Percentiles rank a stretch among this genome's conserved stretches.
These are phyloP conservation scores for Coptodon rendalli DNA, from an alignment of 2,113 vertebrate genomes.

Conservation along the genomic window DNA sequence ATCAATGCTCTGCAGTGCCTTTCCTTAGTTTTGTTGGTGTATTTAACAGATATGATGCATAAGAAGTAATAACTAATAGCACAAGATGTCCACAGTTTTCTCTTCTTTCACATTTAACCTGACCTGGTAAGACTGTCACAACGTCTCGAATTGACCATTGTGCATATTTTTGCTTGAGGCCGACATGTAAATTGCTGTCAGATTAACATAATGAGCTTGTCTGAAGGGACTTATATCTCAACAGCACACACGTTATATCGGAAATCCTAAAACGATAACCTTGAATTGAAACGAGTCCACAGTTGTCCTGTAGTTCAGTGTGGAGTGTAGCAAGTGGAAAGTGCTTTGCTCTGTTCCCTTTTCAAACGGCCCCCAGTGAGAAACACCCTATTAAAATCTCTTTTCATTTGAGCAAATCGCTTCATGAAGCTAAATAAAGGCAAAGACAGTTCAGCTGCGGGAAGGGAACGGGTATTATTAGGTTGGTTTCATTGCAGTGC, in stretches of 20 bases:
- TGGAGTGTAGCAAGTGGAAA: background rate
- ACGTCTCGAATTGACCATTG: background rate
- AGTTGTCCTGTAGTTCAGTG: background rate
- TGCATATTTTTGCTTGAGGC: background rate
- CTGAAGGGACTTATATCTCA: background rate
- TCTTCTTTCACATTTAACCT: background rate
- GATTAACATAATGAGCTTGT: background rate
- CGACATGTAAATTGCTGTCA: background rate
- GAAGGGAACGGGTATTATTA: conserved; percentile 49
- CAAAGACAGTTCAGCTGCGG: conserved; percentile 33
- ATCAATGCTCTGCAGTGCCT: background rate
- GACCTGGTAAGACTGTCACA: background rate
- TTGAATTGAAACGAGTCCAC: background rate
- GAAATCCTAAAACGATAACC: background rate
- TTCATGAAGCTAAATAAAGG: conserved; percentile 55
- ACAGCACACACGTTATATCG: background rate
- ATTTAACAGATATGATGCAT: background rate
- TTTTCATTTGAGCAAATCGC: conserved; percentile 55
- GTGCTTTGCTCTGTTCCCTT: conserved; percentile 20
- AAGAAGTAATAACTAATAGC: background rate
- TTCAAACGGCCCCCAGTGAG: conserved; percentile 39
- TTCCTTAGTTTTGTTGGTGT: background rate
- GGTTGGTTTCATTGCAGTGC: conserved; percentile 34
- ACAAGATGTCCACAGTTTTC: background rate
- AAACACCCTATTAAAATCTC: conserved; percentile 53